Conservation (phyloP, 2,888 invertebrate genomes). For the Scaptomyza tumidula region DNA sequence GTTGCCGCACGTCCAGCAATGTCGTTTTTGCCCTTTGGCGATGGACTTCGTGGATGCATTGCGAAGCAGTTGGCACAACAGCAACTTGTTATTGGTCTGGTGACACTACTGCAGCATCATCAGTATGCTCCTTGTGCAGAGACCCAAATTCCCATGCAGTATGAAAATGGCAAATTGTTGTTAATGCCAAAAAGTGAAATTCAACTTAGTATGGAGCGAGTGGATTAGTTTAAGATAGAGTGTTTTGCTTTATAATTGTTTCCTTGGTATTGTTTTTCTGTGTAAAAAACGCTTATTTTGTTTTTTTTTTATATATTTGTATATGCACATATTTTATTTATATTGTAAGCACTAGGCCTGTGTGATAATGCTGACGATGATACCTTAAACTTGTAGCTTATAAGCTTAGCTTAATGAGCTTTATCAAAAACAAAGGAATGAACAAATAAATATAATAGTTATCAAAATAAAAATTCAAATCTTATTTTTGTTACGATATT, state of each 20-base stretch:
- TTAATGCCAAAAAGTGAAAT: constrained; percentile 72
- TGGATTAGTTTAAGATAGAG: constrained; percentile 22
- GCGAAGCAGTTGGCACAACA: constrained; percentile 71
- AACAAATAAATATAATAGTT: constrained; percentile 65
- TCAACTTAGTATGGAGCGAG: constrained; percentile 57
- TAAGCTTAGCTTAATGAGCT: constrained; percentile 23
- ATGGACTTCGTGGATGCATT: constrained; percentile 78
- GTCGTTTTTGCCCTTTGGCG: constrained; percentile 81
- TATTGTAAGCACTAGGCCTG: constrained; percentile 47
- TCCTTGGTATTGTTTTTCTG: constrained; percentile 28
- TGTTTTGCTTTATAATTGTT: constrained; percentile 14
- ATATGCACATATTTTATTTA: constrained; percentile 26
- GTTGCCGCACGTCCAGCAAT: constrained; percentile 85
- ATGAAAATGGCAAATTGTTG: constrained; percentile 67
- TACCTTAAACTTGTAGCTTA: constrained; percentile 45
- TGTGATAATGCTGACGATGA: constrained; percentile 69
- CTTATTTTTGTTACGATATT: background rate
- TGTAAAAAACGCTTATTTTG: constrained; percentile 16
- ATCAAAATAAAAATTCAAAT: background rate
- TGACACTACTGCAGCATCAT: constrained; percentile 66
- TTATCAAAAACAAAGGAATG: constrained; percentile 48
- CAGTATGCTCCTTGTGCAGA: constrained; percentile 66
- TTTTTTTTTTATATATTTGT: constrained; percentile 21
- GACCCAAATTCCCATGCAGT: constrained; percentile 71
- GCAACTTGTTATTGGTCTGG: constrained; percentile 74